These are phyloP conservation scores for Listrodromus nycthemerus DNA, from an alignment of 2,888 invertebrate genomes.

Conservation along the genomic window DNA sequence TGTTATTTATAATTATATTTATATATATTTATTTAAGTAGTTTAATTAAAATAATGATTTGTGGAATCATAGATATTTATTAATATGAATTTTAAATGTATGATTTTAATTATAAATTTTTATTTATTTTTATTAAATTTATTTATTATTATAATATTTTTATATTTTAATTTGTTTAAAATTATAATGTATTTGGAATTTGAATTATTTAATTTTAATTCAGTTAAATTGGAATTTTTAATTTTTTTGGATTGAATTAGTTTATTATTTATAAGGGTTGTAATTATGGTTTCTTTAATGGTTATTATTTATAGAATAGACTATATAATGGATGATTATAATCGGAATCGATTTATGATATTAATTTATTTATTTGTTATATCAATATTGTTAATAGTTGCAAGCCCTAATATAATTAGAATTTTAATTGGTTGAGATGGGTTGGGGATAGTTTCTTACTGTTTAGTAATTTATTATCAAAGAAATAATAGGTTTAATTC, in stretches of 20 bases:
- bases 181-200: conserved; percentile 85
- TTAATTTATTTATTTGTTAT: conserved; percentile 88
- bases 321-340: conserved; percentile 87
- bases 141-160: conserved; percentile 80
- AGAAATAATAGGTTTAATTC: conserved; percentile 89
- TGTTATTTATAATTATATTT: conserved; percentile 86
- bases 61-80: conserved; percentile 87
- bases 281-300: conserved; percentile 87
- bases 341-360: conserved; percentile 88
- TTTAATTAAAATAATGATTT: conserved; percentile 90
- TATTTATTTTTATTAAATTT: conserved; percentile 81
- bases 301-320: conserved; percentile 80
- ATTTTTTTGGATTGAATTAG: conserved; percentile 89
- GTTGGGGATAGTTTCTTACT: conserved; percentile 90
- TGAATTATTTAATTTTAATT: conserved; percentile 86
- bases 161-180: conserved; percentile 79
- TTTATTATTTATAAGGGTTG: conserved; percentile 88
- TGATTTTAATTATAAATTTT: conserved; percentile 80
- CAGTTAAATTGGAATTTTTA: conserved; percentile 85
- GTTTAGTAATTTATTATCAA: conserved; percentile 90
- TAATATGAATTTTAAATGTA: conserved; percentile 86
- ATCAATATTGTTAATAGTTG: conserved; percentile 89
- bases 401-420: conserved; percentile 89
- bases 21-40: conserved; percentile 87
- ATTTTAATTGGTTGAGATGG: conserved; percentile 91